phyloP scores from a whole-genome alignment of 2,797 vertebrate species.

The Poecilia picta region DNA sequence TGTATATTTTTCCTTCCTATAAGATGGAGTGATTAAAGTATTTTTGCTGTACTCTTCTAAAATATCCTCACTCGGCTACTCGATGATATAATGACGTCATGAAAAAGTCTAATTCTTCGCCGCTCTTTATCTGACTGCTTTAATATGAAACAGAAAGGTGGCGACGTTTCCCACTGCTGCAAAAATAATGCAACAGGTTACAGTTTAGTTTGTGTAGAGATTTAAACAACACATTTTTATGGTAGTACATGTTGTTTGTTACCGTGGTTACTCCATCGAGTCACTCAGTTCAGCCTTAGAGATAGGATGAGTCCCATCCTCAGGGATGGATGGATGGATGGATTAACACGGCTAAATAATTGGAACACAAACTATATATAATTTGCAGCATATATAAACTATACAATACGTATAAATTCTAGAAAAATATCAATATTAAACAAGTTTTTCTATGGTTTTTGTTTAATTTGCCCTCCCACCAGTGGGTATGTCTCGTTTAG shows the following conservation, averaged over 20 bases:
- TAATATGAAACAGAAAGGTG: neutral
- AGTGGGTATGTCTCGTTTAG: neutral
- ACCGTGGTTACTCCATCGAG: neutral
- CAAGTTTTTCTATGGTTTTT: neutral
- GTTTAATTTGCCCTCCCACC: neutral
- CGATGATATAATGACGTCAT: neutral
- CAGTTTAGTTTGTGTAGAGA: neutral
- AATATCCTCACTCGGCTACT: neutral
- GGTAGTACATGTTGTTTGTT: neutral
- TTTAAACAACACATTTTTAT: neutral
- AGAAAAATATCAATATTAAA: neutral
- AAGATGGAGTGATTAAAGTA: neutral
- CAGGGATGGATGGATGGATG: neutral
- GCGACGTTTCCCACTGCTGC: neutral
- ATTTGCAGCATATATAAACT: too few relatives aligned
- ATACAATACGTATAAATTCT: neutral
- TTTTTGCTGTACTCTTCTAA: neutral
- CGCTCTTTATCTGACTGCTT: neutral
- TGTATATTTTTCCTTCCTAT: neutral
- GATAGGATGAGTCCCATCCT: neutral
- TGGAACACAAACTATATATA: neutral
- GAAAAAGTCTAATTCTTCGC: neutral
- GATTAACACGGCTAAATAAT: neutral
- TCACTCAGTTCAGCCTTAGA: neutral
- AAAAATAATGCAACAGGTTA: neutral